Evolutionary conservation across 1,140 invertebrate genomes (phyloP), one percentile per base, ranked within the genome.

Genomic region (Mizuhopecten yessoensis): DNA sequence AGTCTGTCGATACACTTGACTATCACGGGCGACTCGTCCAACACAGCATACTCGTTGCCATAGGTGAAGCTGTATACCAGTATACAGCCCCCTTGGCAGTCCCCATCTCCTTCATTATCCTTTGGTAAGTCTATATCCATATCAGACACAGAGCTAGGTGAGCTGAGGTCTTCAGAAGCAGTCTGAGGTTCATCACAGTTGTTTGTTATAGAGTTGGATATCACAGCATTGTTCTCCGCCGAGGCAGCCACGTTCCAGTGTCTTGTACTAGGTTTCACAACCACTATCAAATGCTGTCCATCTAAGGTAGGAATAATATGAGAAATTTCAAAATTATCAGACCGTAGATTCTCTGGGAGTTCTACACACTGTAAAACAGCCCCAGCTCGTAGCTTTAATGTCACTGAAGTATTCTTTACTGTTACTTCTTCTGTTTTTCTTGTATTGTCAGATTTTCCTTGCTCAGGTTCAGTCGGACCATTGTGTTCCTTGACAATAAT

Each of bases 31-130:
- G 94, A 94, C 86, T 96, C 95, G 9, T 96, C 95, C 20, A 97
- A 42, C 20, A 88, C 86, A 23, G 96, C 94, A 89, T 94, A 93
- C 86, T 94, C 92, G 49, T 92, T 91, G 33, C 92, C 94, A 87
- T 91, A 93, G 34, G 93, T 94, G 23, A 96, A 93, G 42, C 94
- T 95, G 91, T 97, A 97, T 9, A 97, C 88, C 23, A 97, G 88
- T n/a, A 97, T 93, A 49, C 94, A 96, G 42, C 96, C 96, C 86
- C 93, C 91, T 10, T 45, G 34, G 5, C 57, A 75, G 57, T 75
- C 57, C 57, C 57, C 57, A 5, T 39, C 29, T n/a, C 34, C 7
- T 3, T 87, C 86, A 33, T 13, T 33, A 34, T 87, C 86, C 34
- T 87, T 87, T 17, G 11, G 34, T 17, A 87, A 34, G 33, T 39